phyloP scores from a whole-genome alignment of 2,113 vertebrate genomes.

The Paradisaea rubra region DNA sequence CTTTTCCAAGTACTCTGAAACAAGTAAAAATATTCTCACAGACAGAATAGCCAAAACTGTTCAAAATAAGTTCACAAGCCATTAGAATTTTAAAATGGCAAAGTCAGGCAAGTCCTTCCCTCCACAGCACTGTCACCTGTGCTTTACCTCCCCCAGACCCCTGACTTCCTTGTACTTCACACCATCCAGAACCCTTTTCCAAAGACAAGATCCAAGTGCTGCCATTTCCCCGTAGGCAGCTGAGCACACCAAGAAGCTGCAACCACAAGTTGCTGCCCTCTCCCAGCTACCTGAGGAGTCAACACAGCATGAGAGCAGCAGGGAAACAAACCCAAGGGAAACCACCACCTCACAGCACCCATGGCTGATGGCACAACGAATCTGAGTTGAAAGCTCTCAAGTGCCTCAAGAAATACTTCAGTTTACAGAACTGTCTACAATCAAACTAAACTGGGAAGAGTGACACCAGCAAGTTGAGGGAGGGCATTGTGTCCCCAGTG shows the following conservation, averaged over 20 bases:
- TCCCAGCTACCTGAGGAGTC: neutral
- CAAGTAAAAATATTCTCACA: neutral
- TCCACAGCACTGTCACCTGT: neutral
- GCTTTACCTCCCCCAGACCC: neutral
- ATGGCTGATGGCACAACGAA: neutral
- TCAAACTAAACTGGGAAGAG: neutral
- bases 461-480: neutral
- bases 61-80: neutral
- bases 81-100: neutral
- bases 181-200: neutral
- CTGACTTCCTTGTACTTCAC: neutral
- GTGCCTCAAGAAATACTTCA: neutral
- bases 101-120: neutral
- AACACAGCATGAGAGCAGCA: neutral
- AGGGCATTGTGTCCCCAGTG: neutral
- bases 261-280: neutral
- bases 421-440: neutral
- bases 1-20: neutral
- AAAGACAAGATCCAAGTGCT: neutral
- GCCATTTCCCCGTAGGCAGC: neutral
- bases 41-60: neutral
- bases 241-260: neutral
- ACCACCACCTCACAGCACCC: accelerated
- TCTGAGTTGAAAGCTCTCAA: neutral
- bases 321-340: neutral